Evolutionary conservation across 2,888 invertebrate species (phyloP).

Genomic region (Diloba caeruleocephala): DNA sequence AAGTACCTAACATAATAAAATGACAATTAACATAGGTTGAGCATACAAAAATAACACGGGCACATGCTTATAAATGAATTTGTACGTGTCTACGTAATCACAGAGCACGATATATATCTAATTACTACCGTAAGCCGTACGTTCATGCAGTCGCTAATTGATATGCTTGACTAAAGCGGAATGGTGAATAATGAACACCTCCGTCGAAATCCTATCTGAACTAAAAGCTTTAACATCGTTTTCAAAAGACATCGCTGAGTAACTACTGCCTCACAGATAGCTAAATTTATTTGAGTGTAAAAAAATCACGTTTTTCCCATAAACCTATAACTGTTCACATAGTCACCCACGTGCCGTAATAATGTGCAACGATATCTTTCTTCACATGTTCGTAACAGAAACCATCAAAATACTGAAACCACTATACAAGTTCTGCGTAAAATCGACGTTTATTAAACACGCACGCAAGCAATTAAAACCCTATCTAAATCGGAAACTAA

Average conservation of each 20-base stretch:
- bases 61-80: conserved; percentile 13
- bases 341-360: conserved; percentile 48
- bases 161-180: conserved; percentile 67
- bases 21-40: conserved; percentile 17
- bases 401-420: conserved; percentile 50
- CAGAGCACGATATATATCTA: conserved; percentile 42
- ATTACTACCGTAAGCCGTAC: conserved; percentile 55
- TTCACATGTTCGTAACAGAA: conserved; percentile 44
- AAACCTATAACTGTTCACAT: conserved; percentile 44
- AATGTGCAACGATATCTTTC: conserved; percentile 44
- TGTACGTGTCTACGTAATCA: conserved; percentile 18
- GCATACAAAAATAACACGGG: conserved; percentile 13
- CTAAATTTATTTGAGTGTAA: conserved; percentile 12
- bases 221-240: background rate
- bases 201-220: conserved; percentile 6
- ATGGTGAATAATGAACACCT: conserved; percentile 46
- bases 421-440: conserved; percentile 54
- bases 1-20: conserved; percentile 14
- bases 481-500: conserved; percentile 64
- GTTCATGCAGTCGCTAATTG: conserved; percentile 69
- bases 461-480: conserved; percentile 61
- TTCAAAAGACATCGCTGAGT: conserved; percentile 3
- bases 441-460: conserved; percentile 63
- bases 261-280: background rate
- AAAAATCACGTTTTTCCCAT: conserved; percentile 53